Conservation (phyloP, 1,140 invertebrate genomes). For the Macrosteles quadrilineatus region DNA sequence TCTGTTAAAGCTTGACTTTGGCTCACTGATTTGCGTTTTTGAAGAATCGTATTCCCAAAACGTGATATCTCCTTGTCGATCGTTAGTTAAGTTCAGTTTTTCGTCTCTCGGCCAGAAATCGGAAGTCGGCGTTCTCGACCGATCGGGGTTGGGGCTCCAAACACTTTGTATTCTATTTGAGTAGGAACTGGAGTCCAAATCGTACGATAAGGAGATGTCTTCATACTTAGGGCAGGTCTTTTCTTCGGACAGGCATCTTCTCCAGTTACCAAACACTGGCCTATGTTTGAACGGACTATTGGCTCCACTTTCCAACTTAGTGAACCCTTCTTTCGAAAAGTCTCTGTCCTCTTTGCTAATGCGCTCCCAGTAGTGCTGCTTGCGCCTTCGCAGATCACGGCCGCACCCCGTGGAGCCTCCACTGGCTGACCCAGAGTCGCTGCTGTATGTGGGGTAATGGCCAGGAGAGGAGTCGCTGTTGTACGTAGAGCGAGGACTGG, state of each 20-base stretch:
- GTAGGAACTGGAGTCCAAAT: not conserved
- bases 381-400: not conserved
- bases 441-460: not conserved
- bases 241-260: constrained; percentile 15
- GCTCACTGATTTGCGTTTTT: not conserved
- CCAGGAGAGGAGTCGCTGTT: too few species aligned
- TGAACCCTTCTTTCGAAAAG: constrained; percentile 1
- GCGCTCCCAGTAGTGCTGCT: constrained; percentile 2
- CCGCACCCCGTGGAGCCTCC: not conserved
- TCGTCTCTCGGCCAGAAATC: not conserved
- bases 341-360: not conserved
- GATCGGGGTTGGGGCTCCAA: not conserved
- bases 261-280: not conserved
- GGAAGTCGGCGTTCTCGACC: not conserved
- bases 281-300: constrained; percentile 15
- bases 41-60: constrained; percentile 2
- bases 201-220: not conserved
- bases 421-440: not conserved
- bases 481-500: too few species aligned
- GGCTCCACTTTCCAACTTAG: not conserved
- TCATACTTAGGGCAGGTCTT: not conserved
- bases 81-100: not conserved
- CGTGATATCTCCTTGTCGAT: constrained; percentile 1
- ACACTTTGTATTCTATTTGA: not conserved
- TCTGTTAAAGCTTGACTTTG: not conserved